phyloP scores from a whole-genome alignment of 2,113 vertebrate species.

The Egretta garzetta region DNA sequence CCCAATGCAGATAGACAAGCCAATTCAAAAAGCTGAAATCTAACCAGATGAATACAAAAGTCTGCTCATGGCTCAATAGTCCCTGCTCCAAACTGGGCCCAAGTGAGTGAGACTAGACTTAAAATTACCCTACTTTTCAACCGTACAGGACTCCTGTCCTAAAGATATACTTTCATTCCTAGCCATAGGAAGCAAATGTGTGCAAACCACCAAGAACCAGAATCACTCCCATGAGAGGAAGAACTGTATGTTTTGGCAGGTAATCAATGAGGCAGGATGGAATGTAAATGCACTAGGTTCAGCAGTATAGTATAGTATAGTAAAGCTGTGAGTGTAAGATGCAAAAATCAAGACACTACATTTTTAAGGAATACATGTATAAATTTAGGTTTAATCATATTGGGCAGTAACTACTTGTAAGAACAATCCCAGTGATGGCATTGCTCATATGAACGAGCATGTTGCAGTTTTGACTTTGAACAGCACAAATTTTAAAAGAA shows the following conservation, averaged over 20 bases:
- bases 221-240: neutral
- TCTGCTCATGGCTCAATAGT: neutral
- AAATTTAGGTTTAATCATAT: neutral
- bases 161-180: neutral
- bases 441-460: neutral
- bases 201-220: neutral
- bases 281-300: neutral
- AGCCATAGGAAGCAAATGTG: neutral
- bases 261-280: neutral
- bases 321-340: neutral
- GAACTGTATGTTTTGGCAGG: neutral
- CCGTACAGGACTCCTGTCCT: neutral
- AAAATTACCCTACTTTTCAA: neutral
- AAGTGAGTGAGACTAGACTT: neutral
- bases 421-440: neutral
- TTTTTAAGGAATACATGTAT: neutral
- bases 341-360: neutral
- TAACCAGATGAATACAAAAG: neutral
- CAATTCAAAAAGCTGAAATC: neutral
- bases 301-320: neutral
- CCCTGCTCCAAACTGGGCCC: neutral
- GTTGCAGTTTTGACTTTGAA: neutral
- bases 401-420: neutral
- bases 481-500: neutral
- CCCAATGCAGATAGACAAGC: neutral